phyloP scores from a whole-genome alignment of 2,888 invertebrate species.

The Dynastes maya region DNA sequence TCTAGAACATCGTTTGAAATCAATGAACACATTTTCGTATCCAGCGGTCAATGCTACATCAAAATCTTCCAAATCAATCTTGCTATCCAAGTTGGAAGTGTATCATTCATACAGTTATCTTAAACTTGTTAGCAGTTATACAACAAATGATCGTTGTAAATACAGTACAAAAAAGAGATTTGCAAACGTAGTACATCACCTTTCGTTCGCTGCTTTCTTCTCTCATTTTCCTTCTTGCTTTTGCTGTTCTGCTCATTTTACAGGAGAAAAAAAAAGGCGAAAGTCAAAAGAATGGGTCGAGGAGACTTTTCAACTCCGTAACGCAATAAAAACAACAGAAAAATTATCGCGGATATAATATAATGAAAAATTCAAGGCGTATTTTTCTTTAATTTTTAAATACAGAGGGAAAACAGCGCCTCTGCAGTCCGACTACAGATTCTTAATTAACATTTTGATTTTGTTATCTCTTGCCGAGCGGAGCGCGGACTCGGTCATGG shows the following conservation, averaged over 20 bases:
- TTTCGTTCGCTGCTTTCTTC: neutral
- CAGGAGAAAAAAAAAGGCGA: neutral
- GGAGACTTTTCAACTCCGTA: conserved; percentile 49
- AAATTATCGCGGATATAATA: conserved; percentile 56
- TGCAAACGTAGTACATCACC: too few relatives aligned
- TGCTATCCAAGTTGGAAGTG: too few relatives aligned
- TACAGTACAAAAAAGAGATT: too few relatives aligned
- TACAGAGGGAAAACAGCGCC: conserved; percentile 64
- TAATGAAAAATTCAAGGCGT: conserved; percentile 68
- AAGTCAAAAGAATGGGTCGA: neutral
- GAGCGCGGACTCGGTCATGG: conserved; percentile 57
- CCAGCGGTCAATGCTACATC: too few relatives aligned
- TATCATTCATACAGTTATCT: too few relatives aligned
- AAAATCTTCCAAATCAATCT: too few relatives aligned
- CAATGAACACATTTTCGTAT: too few relatives aligned
- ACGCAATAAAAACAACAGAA: conserved; percentile 56
- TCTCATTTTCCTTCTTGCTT: neutral
- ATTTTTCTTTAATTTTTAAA: conserved; percentile 70
- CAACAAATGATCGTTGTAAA: too few relatives aligned
- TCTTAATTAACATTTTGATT: conserved; percentile 71
- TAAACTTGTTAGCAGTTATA: too few relatives aligned
- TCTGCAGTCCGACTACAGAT: conserved; percentile 59
- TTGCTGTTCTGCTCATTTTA: neutral
- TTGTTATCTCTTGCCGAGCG: conserved; percentile 67
- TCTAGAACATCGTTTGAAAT: too few relatives aligned